Base-by-base conservation (phyloP, 2,888 invertebrate genomes). In the Agapostemon virescens region DNA sequence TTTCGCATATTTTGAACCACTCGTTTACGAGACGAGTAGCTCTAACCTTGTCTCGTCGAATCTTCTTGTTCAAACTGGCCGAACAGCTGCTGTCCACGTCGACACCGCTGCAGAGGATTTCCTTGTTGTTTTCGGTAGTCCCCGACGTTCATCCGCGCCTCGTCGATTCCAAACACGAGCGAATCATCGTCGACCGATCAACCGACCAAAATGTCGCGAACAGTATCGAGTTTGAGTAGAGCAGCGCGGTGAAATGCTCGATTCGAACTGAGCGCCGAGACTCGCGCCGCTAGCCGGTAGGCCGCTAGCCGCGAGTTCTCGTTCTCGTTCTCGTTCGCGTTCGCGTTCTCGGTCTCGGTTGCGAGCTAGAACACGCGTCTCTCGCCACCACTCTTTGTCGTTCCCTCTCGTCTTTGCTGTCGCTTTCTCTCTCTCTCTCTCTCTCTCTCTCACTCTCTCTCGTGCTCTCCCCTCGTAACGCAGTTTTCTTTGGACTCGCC, bases 241-340 rank as follows among this genome's bases (percentile, higher is more conserved):
- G 72, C 40, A 33, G 74, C 61, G 30, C 61, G 67, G 79, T 78
- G 87, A 64, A 77, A 83, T 77, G 84, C 84, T 77, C 52, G 77
- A 85, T 85, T 87, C 86, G 82, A 78, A 87, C 87, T 86, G 86
- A 36, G 33, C 63, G 40, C 69, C 87, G 85, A 78, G 74, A 71
- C 77, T 74, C 79, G 74, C 82, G 81, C 78, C 80, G 30, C 76
- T 55, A 64, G 58, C 70, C 49, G 58, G 33, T 3, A 49, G 52
- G 20, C 69, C 70, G 36, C 45, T 23, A 55, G 67, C 55, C 13
- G 23, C 61, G 52, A 69, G 76, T 74, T 77, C 52, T 9, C 36
- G 36, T 40, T 23, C 49, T 78, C 82, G 73, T 73, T 38, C n/a
- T n/a, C n/a, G n/a, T n/a, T n/a, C 55, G 49, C 64, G 76, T 76